Base-by-base conservation (phyloP, 2,888 invertebrate species). In the Peribatodes rhomboidaria region DNA sequence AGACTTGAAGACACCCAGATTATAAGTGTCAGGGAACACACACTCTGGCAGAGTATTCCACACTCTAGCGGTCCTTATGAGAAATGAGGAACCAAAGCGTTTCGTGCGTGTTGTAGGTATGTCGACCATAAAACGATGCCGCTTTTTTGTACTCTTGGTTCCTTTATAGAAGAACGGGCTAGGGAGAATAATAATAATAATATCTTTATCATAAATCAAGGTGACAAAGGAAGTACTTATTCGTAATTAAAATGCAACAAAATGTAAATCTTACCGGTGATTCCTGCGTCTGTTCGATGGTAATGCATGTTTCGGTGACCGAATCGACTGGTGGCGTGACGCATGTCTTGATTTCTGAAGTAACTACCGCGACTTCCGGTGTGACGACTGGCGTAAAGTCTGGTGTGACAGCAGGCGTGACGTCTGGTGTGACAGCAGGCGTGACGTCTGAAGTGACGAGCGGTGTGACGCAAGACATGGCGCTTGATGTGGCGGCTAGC, bases 281-380 rank as follows among this genome's bases (percentile, higher is more conserved):
- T 6, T 65, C 62, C 10, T 57, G 55, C 4, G 55, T 27, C 4
- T 46, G 73, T 56, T 89, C 88, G 66, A 89, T 85, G 47, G 82
- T 84, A 69, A 90, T 84, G 67, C 79, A 81, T 1, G 87, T 89
- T 67, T 88, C 87, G 13, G 75, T 67, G 41, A 73, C 65, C 33
- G 41, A 14, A 1, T 49, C 54, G 11, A 47, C 20, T 1, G 50
- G 33, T 7, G 35, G 18, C 35, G 13, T 20, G 1, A 20, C 9
- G 4, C 10, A n/a, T 18, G 42, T 16, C 42, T n/a, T 33, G 31
- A 9, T 11, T 18, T 58, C 70, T 53, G 55, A 68, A 13, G 67
- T 13, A 62, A 18, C 42, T 8, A 44, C 10, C 4, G 42, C 27
- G 8, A 44, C 44, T 2, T 41, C 52, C 7, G 39, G 37, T 9